Conservation (phyloP, 2,797 vertebrate species). For the Scyliorhinus canicula region DNA sequence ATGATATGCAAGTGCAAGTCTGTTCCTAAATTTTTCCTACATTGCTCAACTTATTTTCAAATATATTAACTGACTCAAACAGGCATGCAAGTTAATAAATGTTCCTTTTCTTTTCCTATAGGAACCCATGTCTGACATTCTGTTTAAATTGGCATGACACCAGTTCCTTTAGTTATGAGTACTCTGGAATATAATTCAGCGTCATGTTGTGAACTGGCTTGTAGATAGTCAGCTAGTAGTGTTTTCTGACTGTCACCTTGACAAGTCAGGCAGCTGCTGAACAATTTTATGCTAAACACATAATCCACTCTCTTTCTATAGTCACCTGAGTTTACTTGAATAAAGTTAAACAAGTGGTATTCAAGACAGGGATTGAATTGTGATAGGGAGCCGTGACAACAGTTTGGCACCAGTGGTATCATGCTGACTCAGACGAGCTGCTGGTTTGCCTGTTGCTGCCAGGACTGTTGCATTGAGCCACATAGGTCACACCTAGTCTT, state of each 20-base stretch:
- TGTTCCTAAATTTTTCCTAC: not conserved
- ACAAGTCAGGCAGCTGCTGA: not conserved
- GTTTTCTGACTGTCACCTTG: not conserved
- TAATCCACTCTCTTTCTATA: not conserved
- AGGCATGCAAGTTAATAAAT: slow-evolving; percentile 5
- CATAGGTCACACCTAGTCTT: not conserved
- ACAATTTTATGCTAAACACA: not conserved
- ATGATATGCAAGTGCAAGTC: not conserved
- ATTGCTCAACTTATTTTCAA: not conserved
- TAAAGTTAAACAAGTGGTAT: not conserved
- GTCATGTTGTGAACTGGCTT: not conserved
- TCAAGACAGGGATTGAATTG: not conserved
- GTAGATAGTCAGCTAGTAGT: not conserved
- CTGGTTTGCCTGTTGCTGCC: not conserved
- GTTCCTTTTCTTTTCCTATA: not conserved
- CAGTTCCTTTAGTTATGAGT: not conserved
- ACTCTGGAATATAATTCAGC: not conserved
- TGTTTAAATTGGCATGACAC: not conserved
- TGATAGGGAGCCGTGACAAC: not conserved
- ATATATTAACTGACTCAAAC: not conserved
- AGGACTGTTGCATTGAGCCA: not conserved
- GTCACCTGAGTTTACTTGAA: slow-evolving; percentile 2
- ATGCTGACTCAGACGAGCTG: not conserved
- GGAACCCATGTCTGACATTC: not conserved
- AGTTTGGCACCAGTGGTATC: not conserved